These are phyloP conservation scores for Bruchidius siliquastri DNA, from an alignment of 2,888 invertebrate species.

Conservation along the genomic window DNA sequence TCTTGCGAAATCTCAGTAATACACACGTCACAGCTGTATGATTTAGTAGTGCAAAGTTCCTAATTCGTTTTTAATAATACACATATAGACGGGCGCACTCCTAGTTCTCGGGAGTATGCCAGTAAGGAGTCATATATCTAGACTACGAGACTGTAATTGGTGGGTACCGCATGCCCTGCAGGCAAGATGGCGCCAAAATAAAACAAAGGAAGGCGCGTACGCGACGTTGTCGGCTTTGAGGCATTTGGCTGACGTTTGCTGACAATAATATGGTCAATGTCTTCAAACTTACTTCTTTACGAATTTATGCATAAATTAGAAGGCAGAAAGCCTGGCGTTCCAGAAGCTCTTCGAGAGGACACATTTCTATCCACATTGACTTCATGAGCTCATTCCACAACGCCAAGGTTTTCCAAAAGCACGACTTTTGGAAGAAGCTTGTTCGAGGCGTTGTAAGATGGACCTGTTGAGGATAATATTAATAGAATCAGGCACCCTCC, in stretches of 20 bases:
- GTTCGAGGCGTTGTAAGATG: too few species aligned
- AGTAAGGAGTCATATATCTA: conserved; percentile 42
- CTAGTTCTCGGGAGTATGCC: conserved; percentile 12
- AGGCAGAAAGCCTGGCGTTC: too few species aligned
- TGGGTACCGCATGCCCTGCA: conserved; percentile 38
- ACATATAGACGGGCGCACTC: conserved; percentile 13
- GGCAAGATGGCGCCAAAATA: conserved; percentile 48
- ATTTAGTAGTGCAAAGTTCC: conserved; percentile 12
- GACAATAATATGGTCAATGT: too few species aligned
- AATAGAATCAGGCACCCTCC: too few species aligned
- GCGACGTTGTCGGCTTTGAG: conserved; percentile 7
- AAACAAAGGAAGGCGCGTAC: conserved; percentile 27
- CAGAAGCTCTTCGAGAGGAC: too few species aligned
- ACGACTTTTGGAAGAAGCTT: too few species aligned
- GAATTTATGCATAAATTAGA: too few species aligned
- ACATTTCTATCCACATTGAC: too few species aligned
- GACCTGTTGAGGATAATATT: too few species aligned
- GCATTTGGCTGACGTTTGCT: background rate
- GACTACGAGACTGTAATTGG: conserved; percentile 43
- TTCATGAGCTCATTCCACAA: too few species aligned
- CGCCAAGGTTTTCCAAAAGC: too few species aligned
- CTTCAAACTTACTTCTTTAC: too few species aligned
- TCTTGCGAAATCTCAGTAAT: background rate
- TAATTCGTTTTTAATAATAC: conserved; percentile 33
- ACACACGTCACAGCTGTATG: background rate